A percentile compares a stretch with the other conserved stretches of the same genome.
phyloP scores from a whole-genome alignment of 2,113 vertebrate genomes.

The Strix aluco region DNA sequence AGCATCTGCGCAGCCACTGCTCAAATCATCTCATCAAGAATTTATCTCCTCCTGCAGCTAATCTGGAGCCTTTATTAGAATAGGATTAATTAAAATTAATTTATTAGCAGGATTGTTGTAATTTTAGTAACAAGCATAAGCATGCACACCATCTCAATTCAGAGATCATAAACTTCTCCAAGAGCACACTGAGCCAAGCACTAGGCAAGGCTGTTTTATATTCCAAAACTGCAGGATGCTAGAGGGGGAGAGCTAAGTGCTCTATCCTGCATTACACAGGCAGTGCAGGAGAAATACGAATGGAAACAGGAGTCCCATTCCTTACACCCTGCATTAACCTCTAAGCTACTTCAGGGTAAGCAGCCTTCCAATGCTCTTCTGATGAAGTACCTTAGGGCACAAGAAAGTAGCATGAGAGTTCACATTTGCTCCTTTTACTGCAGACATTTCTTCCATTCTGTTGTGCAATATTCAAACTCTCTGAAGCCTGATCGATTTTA shows the following conservation, averaged over 20 bases:
- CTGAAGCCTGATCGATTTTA: neutral
- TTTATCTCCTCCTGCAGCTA: neutral
- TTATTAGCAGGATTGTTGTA: neutral
- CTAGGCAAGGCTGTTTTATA: neutral
- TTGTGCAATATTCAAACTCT: neutral
- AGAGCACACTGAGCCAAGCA: neutral
- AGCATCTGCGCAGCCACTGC: neutral
- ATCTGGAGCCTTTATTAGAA: neutral
- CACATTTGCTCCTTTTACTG: neutral
- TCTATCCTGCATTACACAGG: neutral
- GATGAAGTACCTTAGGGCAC: neutral
- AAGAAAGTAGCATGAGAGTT: fast-evolving
- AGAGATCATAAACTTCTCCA: neutral
- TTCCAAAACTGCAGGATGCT: neutral
- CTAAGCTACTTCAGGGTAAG: neutral
- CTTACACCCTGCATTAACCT: neutral
- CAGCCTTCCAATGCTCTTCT: neutral
- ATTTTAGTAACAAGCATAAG: neutral
- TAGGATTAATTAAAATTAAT: neutral
- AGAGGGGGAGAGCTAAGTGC: neutral
- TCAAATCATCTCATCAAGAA: neutral
- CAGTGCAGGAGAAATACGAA: fast-evolving
- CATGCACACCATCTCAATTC: neutral
- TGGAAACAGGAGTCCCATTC: neutral
- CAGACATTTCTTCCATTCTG: neutral